Evolutionary conservation across 2,797 vertebrate genomes (phyloP), one percentile per base, ranked within the genome.

Genomic region (Etheostoma perlongum): DNA sequence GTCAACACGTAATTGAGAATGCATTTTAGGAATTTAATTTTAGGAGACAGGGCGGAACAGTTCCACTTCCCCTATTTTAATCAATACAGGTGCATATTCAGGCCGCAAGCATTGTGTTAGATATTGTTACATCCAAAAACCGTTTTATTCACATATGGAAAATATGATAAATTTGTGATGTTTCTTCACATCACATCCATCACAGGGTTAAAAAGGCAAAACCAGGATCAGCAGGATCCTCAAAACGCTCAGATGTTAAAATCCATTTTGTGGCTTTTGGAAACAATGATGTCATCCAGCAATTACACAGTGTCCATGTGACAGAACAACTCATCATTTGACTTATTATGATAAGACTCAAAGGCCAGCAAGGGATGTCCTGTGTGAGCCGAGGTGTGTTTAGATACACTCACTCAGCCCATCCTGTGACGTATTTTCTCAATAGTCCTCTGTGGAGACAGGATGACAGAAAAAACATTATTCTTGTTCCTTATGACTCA

Each of bases 401-500:
- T 90, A 80, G 74, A 86, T 65, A 79, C 65, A 48, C 82, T 64
- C 58, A 66, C 84, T 87, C 86, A 49, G 74, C 89, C 89, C 92
- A 90, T 94, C 92, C 91, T 90, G 89, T 91, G 88, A 92, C 79
- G 78, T 87, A n/a, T 74, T 74, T 67, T 78, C 27, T 54, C 27
- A 81, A 89, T 58, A 77, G 85, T 65, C 88, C 85, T 79, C 87
- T 54, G 74, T 49, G 71, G 77, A 80, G 74, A 83, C 89, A 86
- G 87, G 85, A 92, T 84, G 89, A 84, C 44, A 82, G 73, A 60
- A 68, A 79, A 75, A 68, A 40, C 65, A 74, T 75, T 79, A 73
- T 86, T 87, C 86, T 81, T 85, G 74, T 83, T 72, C 74, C 65
- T 84, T 83, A 76, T 88, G 88, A 91, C 82, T 88, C 82, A 84